Conservation (phyloP, 2,888 invertebrate species). For the Agriopis leucophaearia region DNA sequence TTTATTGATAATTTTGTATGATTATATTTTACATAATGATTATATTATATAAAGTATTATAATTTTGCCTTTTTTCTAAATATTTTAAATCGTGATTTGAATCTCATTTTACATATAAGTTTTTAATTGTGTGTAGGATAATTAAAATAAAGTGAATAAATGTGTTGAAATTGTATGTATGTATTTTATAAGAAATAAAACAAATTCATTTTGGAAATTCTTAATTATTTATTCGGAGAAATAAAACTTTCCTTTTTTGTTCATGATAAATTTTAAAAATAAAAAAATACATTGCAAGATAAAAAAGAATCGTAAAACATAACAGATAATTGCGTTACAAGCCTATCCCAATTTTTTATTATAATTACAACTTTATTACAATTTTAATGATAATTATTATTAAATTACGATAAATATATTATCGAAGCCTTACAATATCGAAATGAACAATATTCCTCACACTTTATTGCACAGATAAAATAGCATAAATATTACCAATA, state of each 20-base stretch:
- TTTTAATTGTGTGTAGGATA: neutral
- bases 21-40: neutral
- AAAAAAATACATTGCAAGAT: conserved; percentile 63
- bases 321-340: conserved; percentile 78
- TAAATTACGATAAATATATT: conserved; percentile 61
- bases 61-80: neutral
- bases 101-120: neutral
- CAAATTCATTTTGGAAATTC: conserved; percentile 67
- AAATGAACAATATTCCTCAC: conserved; percentile 73
- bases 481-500: conserved; percentile 76
- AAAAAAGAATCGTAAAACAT: conserved; percentile 70
- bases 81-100: neutral
- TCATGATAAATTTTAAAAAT: conserved; percentile 67
- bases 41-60: neutral
- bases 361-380: conserved; percentile 82
- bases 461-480: conserved; percentile 82
- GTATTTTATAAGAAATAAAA: conserved; percentile 60
- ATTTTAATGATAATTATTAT: conserved; percentile 67
- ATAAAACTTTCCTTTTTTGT: conserved; percentile 72
- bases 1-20: neutral
- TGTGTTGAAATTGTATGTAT: conserved; percentile 13
- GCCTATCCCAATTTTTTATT: conserved; percentile 72
- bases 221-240: conserved; percentile 83
- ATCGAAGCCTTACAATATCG: conserved; percentile 61
- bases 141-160: neutral